Percentiles rank a stretch among this genome's conserved stretches.
Evolutionary conservation across 2,888 invertebrate species (phyloP).

Genomic region (Idaea aversata): DNA sequence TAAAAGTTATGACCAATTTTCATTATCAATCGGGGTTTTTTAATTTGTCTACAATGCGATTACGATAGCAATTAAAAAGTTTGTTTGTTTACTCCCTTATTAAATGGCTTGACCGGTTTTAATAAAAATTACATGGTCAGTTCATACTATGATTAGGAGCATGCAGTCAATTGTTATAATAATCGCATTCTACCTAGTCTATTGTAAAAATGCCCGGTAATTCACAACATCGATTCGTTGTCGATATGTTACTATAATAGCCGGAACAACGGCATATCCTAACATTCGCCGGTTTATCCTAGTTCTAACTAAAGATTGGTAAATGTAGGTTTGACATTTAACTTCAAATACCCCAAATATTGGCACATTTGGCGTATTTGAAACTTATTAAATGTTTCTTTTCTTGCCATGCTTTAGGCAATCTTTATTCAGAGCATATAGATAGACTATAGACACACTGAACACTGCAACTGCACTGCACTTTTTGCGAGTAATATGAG

Average conservation of each 20-base stretch:
- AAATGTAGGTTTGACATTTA: not conserved
- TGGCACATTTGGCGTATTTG: too few species aligned
- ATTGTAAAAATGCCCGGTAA: conserved; percentile 32
- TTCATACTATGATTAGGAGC: not conserved
- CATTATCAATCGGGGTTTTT: not conserved
- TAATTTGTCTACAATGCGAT: not conserved
- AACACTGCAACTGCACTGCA: too few species aligned
- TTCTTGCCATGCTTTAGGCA: too few species aligned
- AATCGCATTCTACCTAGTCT: not conserved
- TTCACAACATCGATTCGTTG: conserved; percentile 67
- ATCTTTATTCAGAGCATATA: too few species aligned
- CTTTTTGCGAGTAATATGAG: too few species aligned
- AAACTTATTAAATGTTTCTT: too few species aligned
- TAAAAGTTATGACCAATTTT: too few species aligned
- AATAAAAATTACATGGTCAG: not conserved
- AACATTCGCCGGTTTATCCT: not conserved
- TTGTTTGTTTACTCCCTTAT: not conserved
- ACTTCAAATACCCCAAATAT: not conserved
- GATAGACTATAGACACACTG: too few species aligned
- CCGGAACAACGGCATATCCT: not conserved
- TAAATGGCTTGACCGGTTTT: not conserved
- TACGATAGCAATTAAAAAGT: not conserved
- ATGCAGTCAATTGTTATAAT: not conserved
- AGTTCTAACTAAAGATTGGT: not conserved
- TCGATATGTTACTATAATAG: conserved; percentile 35